phyloP scores from a whole-genome alignment of 2,888 invertebrate genomes.

The Antheraea assamensis region DNA sequence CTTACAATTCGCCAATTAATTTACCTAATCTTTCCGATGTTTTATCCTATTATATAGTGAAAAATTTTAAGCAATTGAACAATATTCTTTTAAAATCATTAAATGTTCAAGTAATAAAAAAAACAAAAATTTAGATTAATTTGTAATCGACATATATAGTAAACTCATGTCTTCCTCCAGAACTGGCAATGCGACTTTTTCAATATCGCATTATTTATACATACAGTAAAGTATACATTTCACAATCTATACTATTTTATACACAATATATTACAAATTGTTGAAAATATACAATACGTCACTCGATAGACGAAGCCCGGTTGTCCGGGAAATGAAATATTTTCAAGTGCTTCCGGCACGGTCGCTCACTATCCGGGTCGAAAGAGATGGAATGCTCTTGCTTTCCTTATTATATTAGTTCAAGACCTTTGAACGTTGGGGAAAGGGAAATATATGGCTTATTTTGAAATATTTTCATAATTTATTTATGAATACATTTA shows the following conservation, averaged over 20 bases:
- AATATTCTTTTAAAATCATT: background rate
- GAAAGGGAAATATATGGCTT: background rate
- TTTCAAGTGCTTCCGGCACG: slow-evolving; percentile 16
- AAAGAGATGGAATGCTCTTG: slow-evolving; percentile 8
- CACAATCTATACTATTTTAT: slow-evolving; percentile 18
- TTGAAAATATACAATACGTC: slow-evolving; percentile 15
- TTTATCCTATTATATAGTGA: background rate
- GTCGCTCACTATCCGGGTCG: slow-evolving; percentile 11
- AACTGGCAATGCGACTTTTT: too few species aligned
- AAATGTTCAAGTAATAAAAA: too few species aligned
- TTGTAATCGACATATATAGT: too few species aligned
- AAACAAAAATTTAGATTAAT: background rate
- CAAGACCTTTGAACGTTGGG: slow-evolving; percentile 6
- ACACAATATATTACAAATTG: slow-evolving; percentile 19
- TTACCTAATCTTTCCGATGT: background rate
- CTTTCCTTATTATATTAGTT: slow-evolving; percentile 14
- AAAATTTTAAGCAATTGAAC: background rate
- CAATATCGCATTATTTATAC: too few species aligned
- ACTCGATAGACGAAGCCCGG: slow-evolving; percentile 11
- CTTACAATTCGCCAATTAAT: background rate
- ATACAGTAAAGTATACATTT: background rate
- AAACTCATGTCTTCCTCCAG: too few species aligned
- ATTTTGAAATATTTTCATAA: background rate
- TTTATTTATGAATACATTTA: background rate
- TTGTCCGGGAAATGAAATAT: slow-evolving; percentile 15